Base-by-base conservation (phyloP, 2,797 vertebrate genomes). In the Heterohyrax brucei region DNA sequence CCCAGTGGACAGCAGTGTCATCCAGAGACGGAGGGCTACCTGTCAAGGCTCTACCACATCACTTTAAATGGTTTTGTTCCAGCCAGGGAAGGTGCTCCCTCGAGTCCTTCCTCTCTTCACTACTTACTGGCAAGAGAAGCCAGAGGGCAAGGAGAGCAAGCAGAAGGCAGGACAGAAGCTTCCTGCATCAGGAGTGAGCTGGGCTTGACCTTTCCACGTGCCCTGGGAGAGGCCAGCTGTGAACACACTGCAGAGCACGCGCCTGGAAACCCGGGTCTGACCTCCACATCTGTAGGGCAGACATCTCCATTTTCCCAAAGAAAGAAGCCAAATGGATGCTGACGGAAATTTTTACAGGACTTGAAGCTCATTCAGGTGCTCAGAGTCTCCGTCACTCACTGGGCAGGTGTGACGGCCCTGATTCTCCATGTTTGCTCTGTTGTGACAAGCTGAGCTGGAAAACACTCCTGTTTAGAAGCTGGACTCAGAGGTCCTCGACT, bases 1-100 rank as follows among this genome's bases (percentile, higher is more conserved):
- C 0, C 0, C 1, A 7, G 70, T 2, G 13, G 50, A 1, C 0
- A 13, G 21, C 24, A 18, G 18, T 28, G 53, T 10, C 5, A 3
- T 56, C 48, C 22, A 33, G 53, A 79, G 18, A 50, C 1, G 3
- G 2, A 26, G 12, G 39, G 10, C 24, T n/a, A 33, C 33, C 33
- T 46, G 68, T 53, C 70, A 62, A n/a, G 61, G 70, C 53, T 33
- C 10, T 33, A 12, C 18, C 44, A 1, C 0, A 14, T 53, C 62
- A 7, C 62, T 39, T 33, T 48, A 44, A n/a, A 59, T n/a, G 28
- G 48, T 39, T 2, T 14, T 46, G 59, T 91, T 39, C 14, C 0
- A 19, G 39, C 22, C 61, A 18, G 30, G n/a, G 68, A 5, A 21
- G 44, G 18, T 16, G 26, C 28, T 50, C 61, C 81, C 79, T 14